phyloP scores from a whole-genome alignment of 2,113 vertebrate species.

The Notechis scutatus region DNA sequence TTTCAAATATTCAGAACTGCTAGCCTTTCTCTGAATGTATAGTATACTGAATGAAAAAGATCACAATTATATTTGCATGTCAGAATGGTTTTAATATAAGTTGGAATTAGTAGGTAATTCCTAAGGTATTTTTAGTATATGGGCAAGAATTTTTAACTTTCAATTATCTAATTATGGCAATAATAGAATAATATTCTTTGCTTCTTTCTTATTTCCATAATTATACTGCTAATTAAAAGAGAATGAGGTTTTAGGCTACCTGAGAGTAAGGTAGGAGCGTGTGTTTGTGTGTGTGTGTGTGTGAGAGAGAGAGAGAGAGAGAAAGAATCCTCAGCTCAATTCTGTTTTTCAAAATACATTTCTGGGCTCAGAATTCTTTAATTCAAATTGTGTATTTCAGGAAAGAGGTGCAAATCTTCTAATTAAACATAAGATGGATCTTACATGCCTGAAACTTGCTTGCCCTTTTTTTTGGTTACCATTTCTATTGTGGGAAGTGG shows the following conservation, averaged over 20 bases:
- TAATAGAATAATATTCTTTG: neutral
- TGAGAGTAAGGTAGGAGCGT: no score
- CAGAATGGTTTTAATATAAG: neutral
- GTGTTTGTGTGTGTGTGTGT: neutral
- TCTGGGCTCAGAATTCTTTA: neutral
- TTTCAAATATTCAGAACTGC: neutral
- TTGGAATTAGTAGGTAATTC: neutral
- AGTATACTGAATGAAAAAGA: neutral
- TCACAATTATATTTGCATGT: neutral
- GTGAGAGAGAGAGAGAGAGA: no score
- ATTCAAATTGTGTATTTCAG: neutral
- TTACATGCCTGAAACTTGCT: neutral
- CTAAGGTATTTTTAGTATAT: neutral
- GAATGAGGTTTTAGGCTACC: neutral
- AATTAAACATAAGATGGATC: neutral
- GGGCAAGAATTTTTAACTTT: neutral
- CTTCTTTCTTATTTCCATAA: neutral
- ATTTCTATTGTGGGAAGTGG: neutral
- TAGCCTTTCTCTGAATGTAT: neutral
- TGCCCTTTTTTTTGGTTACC: neutral
- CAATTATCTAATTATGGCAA: neutral
- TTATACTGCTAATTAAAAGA: neutral
- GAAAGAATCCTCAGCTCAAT: neutral
- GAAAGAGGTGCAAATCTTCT: neutral
- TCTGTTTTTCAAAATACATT: neutral